Percentiles rank a stretch among this genome's conserved stretches.
phyloP scores from a whole-genome alignment of 2,888 invertebrate species.

The Oligia strigilis region DNA sequence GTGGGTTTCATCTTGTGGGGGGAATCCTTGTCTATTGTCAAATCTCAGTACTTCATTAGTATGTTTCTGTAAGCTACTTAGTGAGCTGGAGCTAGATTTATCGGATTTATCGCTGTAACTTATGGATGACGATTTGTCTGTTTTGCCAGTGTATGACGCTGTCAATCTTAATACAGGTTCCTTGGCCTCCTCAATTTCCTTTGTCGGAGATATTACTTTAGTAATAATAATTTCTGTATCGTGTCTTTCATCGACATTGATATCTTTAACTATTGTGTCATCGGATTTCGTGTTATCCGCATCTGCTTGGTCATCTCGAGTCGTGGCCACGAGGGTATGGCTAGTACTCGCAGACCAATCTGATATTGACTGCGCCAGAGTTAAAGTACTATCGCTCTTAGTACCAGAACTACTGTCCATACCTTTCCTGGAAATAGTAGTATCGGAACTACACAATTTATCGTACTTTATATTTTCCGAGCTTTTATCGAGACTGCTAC shows the following conservation, averaged over 20 bases:
- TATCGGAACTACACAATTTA: conserved; percentile 91
- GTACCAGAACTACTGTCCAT: conserved; percentile 92
- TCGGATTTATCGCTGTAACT: conserved; percentile 89
- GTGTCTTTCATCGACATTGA: conserved; percentile 71
- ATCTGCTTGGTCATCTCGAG: conserved; percentile 86
- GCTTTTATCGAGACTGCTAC: conserved; percentile 91
- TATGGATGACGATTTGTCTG: conserved; percentile 88
- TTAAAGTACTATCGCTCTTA: conserved; percentile 95
- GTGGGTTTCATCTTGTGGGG: conserved; percentile 76
- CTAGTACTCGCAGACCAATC: conserved; percentile 96
- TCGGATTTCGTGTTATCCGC: conserved; percentile 86
- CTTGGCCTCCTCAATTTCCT: conserved; percentile 71
- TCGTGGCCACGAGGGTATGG: conserved; percentile 93
- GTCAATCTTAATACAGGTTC: conserved; percentile 83
- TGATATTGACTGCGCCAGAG: conserved; percentile 94
- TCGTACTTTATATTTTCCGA: conserved; percentile 90
- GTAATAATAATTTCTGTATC: conserved; percentile 73
- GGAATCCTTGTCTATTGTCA: conserved; percentile 82
- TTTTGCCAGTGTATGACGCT: conserved; percentile 79
- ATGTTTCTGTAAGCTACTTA: conserved; percentile 88
- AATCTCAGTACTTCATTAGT: conserved; percentile 83
- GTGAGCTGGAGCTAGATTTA: conserved; percentile 89
- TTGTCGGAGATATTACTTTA: conserved; percentile 72
- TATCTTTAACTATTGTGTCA: conserved; percentile 87
- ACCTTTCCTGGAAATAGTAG: conserved; percentile 87